These are phyloP conservation scores for Muraenolepis orangiensis DNA, from an alignment of 2,797 vertebrate species.

Conservation along the genomic window DNA sequence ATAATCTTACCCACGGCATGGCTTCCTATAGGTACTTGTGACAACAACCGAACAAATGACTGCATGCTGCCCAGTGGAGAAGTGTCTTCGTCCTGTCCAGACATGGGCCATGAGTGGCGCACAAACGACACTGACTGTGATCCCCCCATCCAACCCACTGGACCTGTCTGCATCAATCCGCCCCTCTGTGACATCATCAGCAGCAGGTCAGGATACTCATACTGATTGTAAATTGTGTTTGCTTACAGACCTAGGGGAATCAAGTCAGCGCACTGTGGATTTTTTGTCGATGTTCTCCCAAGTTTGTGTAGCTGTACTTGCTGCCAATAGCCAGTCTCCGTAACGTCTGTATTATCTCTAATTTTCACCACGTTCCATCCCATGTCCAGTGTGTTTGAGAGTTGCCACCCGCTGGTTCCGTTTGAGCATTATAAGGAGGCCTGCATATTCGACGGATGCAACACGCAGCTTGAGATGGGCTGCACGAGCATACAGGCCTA, in stretches of 20 bases:
- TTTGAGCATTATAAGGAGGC: conserved; percentile 46
- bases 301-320: neutral
- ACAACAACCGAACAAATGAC: conserved; percentile 79
- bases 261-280: neutral
- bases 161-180: neutral
- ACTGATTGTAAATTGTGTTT: neutral
- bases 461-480: conserved; percentile 4
- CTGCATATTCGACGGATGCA: conserved; percentile 68
- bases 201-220: conserved; percentile 46
- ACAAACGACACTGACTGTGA: conserved; percentile 56
- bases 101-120: conserved; percentile 80
- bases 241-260: neutral
- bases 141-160: neutral
- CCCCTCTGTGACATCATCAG: conserved; percentile 59
- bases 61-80: conserved; percentile 75
- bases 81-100: conserved; percentile 67
- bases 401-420: conserved; percentile 66
- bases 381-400: conserved; percentile 66
- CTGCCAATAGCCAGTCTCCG: neutral
- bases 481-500: conserved; percentile 75
- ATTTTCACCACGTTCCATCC: conserved; percentile 10
- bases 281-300: neutral
- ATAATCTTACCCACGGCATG: neutral
- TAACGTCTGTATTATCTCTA: neutral
- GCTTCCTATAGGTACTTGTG: conserved; percentile 77